Percentiles rank a stretch among this genome's conserved stretches.
These are phyloP conservation scores for Cybosia mesomella DNA, from an alignment of 2,888 invertebrate species.

Conservation along the genomic window DNA sequence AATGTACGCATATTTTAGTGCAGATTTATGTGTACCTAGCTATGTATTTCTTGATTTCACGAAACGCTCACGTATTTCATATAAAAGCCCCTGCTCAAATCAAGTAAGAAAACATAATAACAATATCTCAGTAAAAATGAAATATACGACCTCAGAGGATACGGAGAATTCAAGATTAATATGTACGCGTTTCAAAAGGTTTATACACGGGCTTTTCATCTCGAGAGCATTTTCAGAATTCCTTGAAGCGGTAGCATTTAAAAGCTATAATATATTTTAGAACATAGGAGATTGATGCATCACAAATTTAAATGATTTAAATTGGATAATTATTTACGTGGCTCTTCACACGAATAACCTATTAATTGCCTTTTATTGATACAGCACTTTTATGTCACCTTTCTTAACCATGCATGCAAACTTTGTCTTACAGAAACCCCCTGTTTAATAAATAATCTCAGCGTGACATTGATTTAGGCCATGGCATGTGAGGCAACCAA, in stretches of 20 bases:
- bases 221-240: conserved; percentile 36
- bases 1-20: conserved; percentile 11
- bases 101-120: conserved; percentile 23
- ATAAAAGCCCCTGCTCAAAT: conserved; percentile 20
- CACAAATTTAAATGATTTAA: conserved; percentile 26
- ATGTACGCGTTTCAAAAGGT: conserved; percentile 43
- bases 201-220: conserved; percentile 43
- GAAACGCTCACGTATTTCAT: conserved; percentile 4
- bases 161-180: conserved; percentile 40
- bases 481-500: conserved; percentile 54
- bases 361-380: conserved; percentile 15
- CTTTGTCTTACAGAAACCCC: conserved; percentile 40
- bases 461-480: conserved; percentile 62
- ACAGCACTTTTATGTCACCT: conserved; percentile 25
- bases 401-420: conserved; percentile 51
- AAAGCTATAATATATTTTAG: conserved; percentile 26
- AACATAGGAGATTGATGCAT: conserved; percentile 21
- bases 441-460: conserved; percentile 51
- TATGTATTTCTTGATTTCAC: conserved; percentile 12
- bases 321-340: too few species aligned
- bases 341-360: conserved; percentile 3
- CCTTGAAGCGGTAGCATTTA: conserved; percentile 21
- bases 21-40: conserved; percentile 13
- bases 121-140: conserved; percentile 33
- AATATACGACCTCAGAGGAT: conserved; percentile 23